A percentile compares a stretch with the other conserved stretches of the same genome.
Evolutionary conservation across 2,888 invertebrate species (phyloP).

Genomic region (Brachyptera risi): DNA sequence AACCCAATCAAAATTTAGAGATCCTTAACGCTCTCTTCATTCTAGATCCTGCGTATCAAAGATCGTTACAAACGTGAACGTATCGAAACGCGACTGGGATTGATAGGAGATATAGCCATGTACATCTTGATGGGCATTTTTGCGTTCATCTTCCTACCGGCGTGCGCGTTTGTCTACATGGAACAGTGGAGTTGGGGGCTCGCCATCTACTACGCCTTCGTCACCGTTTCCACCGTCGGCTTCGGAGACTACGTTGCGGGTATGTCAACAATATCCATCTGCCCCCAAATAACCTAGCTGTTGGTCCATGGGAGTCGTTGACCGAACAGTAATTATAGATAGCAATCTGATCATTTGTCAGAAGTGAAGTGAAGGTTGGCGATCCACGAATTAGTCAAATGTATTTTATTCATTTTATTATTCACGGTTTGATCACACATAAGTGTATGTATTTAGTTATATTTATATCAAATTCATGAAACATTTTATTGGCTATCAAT

Average conservation of each 20-base stretch:
- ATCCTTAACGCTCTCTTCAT: slow-evolving; percentile 39
- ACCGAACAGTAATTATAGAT: no score
- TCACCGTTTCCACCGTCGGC: slow-evolving; percentile 83
- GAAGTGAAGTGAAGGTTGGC: no score
- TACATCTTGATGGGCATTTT: slow-evolving; percentile 87
- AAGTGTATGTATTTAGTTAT: no score
- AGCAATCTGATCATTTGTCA: no score
- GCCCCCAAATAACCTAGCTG: no score
- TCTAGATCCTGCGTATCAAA: slow-evolving; percentile 56
- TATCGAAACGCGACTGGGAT: slow-evolving; percentile 64
- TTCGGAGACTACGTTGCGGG: slow-evolving; percentile 92
- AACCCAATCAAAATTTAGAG: no score
- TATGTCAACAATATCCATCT: slow-evolving; percentile 41
- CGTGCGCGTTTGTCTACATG: slow-evolving; percentile 76
- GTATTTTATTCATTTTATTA: no score
- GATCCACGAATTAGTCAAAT: no score
- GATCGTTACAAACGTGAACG: slow-evolving; percentile 61
- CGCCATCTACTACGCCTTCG: slow-evolving; percentile 82
- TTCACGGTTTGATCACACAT: no score
- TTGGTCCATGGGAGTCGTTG: no score
- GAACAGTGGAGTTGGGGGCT: slow-evolving; percentile 81
- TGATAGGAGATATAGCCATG: slow-evolving; percentile 73
- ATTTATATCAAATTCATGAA: no score
- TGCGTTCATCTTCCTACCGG: slow-evolving; percentile 81
- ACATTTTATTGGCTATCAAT: no score